A percentile compares a stretch with the other conserved stretches of the same genome.
phyloP scores from a whole-genome alignment of 30 jellyfish, hydroid and myxozoan genomes.

The Mastigias papua region DNA sequence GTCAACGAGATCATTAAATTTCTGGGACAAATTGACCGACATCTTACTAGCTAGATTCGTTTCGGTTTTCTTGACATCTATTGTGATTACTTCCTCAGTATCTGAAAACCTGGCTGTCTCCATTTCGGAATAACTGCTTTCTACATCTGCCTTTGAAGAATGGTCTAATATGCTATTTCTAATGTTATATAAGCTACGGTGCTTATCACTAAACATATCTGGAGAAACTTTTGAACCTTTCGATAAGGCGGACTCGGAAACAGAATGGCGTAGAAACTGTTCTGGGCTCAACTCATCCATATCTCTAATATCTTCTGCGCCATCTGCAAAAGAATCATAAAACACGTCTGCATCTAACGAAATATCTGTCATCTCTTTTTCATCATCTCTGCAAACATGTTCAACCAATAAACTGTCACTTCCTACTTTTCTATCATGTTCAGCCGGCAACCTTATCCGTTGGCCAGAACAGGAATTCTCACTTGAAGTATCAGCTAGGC shows the following conservation, averaged over 20 bases:
- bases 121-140: neutral
- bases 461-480: neutral
- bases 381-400: neutral
- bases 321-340: slow-evolving; percentile 20
- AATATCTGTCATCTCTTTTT: neutral
- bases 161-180: neutral
- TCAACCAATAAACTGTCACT: slow-evolving; percentile 48
- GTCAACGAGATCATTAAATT: neutral
- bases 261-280: slow-evolving; percentile 33
- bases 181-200: neutral
- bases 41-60: neutral
- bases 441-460: neutral
- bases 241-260: slow-evolving; percentile 53
- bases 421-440: slow-evolving; percentile 29
- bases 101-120: slow-evolving; percentile 25
- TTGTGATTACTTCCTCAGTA: neutral
- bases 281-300: slow-evolving; percentile 71
- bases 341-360: slow-evolving; percentile 9
- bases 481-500: slow-evolving; percentile 11
- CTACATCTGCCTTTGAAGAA: neutral
- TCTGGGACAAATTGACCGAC: neutral
- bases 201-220: neutral
- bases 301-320: slow-evolving; percentile 23
- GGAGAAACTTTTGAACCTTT: neutral
- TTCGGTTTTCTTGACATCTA: neutral